A percentile compares a stretch with the other conserved stretches of the same genome.
Conservation (phyloP, 2,888 invertebrate species). For the Malacosoma neustria region DNA sequence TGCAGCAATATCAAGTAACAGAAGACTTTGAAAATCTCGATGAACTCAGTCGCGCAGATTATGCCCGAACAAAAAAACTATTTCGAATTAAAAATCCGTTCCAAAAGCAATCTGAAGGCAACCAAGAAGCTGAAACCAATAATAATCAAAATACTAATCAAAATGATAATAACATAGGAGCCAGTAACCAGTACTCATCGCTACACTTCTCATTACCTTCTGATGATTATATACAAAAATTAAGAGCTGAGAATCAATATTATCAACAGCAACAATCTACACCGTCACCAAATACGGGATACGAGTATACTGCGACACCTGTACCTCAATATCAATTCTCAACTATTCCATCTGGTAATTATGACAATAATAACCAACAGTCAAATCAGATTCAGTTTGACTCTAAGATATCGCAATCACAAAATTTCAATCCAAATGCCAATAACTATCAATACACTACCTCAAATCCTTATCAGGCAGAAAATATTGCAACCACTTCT, state of each 20-base stretch:
- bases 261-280: slow-evolving; percentile 50
- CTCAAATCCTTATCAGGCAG: slow-evolving; percentile 36
- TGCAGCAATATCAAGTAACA: slow-evolving; percentile 34
- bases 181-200: slow-evolving; percentile 67
- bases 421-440: slow-evolving; percentile 35
- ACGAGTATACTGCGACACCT: slow-evolving; percentile 59
- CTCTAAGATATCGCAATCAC: slow-evolving; percentile 36
- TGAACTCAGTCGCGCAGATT: slow-evolving; percentile 39
- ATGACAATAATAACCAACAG: slow-evolving; percentile 40
- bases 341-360: slow-evolving; percentile 37
- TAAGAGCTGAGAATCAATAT: slow-evolving; percentile 55
- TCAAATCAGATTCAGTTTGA: slow-evolving; percentile 42
- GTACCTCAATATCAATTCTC: slow-evolving; percentile 59
- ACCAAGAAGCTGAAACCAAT: slow-evolving; percentile 27
- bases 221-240: slow-evolving; percentile 60
- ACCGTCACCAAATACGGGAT: slow-evolving; percentile 42
- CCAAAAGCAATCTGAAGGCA: slow-evolving; percentile 43
- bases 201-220: slow-evolving; percentile 67
- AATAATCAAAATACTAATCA: slow-evolving; percentile 24
- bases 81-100: slow-evolving; percentile 64
- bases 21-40: slow-evolving; percentile 44
- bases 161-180: slow-evolving; percentile 52
- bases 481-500: slow-evolving; percentile 46
- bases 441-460: slow-evolving; percentile 42
- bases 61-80: slow-evolving; percentile 45